Evolutionary conservation across 2,797 vertebrate species (phyloP).

Genomic region (Pagetopsis macropterus): DNA sequence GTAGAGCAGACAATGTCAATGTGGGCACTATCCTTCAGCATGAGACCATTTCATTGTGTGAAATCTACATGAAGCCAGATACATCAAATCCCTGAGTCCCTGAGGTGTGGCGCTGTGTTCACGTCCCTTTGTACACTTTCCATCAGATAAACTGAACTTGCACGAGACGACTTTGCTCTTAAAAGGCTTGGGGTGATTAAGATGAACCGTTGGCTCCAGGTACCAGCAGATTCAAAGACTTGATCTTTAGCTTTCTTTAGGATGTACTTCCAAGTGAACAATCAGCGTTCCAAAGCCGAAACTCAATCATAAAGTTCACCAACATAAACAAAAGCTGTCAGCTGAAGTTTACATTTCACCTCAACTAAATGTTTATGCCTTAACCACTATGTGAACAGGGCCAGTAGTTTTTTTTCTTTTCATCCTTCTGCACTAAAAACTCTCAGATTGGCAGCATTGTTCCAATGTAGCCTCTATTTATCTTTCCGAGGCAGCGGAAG

Average conservation of each 20-base stretch:
- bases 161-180: constrained; percentile 42
- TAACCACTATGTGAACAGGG: constrained; percentile 29
- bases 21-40: constrained; percentile 59
- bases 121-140: constrained; percentile 18
- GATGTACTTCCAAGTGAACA: constrained; percentile 6
- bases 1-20: constrained; percentile 53
- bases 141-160: constrained; percentile 55
- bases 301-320: constrained; percentile 11
- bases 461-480: constrained; percentile 71
- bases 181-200: constrained; percentile 37
- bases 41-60: constrained; percentile 61
- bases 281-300: constrained; percentile 16
- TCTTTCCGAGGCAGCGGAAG: constrained; percentile 51
- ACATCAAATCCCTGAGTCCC: constrained; percentile 47
- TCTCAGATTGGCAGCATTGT: constrained; percentile 54
- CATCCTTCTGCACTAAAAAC: constrained; percentile 18
- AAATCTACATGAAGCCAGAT: constrained; percentile 59
- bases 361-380: constrained; percentile 45
- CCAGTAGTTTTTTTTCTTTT: constrained; percentile 10
- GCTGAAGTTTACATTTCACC: constrained; percentile 37
- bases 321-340: constrained; percentile 32
- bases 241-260: constrained; percentile 2
- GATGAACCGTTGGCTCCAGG: constrained; percentile 29
- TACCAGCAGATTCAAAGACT: constrained; percentile 11
- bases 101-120: constrained; percentile 40